phyloP scores from a whole-genome alignment of 2,888 invertebrate genomes.

The Trissolcus brochymenae region DNA sequence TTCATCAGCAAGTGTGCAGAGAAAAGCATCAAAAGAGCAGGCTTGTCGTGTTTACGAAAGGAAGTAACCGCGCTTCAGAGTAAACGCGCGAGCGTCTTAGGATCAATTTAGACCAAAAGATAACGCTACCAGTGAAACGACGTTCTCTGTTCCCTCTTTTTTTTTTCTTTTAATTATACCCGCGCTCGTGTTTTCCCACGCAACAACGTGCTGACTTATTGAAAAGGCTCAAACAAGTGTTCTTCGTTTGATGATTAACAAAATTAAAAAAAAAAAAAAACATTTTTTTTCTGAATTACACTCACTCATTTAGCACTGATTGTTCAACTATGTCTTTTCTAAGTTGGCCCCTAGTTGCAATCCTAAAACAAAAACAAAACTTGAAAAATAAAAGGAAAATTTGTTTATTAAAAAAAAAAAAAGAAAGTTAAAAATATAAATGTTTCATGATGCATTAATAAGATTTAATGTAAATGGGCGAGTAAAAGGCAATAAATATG shows the following conservation, averaged over 20 bases:
- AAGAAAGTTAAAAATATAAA: too few relatives aligned
- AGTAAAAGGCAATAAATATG: neutral
- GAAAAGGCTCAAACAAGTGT: neutral
- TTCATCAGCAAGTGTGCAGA: conserved; percentile 12
- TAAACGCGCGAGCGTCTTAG: conserved; percentile 44
- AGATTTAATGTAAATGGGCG: too few relatives aligned
- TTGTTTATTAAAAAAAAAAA: too few relatives aligned
- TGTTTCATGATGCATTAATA: neutral
- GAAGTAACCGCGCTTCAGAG: conserved; percentile 43
- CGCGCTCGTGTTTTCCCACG: conserved; percentile 25
- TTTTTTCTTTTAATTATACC: conserved; percentile 27
- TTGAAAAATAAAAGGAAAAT: too few relatives aligned
- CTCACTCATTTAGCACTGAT: conserved; percentile 22
- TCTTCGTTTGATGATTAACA: too few relatives aligned
- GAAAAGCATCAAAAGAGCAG: conserved; percentile 47
- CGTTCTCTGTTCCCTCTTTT: conserved; percentile 13
- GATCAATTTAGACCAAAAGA: conserved; percentile 48
- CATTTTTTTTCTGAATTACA: neutral
- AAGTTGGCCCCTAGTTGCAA: conserved; percentile 2
- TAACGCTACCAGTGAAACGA: conserved; percentile 27
- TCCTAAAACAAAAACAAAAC: conserved; percentile 17
- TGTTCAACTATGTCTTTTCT: conserved; percentile 5
- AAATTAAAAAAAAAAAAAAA: too few relatives aligned
- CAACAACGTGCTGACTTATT: conserved; percentile 13
- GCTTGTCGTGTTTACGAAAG: conserved; percentile 46